A percentile compares a stretch with the other conserved stretches of the same genome.
Evolutionary conservation across 2,888 invertebrate genomes (phyloP).

Genomic region (Choristoneura rosaceana): DNA sequence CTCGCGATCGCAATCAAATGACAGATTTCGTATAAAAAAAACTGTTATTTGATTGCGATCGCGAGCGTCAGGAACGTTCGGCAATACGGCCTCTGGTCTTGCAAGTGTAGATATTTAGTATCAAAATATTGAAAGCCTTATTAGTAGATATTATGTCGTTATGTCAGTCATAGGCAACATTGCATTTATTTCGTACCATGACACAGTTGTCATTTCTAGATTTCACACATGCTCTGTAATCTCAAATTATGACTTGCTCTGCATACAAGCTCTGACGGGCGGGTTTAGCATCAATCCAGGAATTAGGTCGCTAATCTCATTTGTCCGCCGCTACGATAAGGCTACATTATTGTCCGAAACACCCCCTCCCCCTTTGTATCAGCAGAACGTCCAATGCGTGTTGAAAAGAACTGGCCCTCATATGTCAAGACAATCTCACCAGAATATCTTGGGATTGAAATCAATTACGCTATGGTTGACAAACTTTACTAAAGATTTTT

Average conservation of each 20-base stretch:
- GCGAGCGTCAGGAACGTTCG: too few species aligned
- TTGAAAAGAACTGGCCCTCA: slow-evolving; percentile 4
- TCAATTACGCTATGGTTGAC: too few species aligned
- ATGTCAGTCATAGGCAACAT: not conserved
- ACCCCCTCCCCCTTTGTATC: slow-evolving; percentile 24
- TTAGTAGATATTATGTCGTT: not conserved
- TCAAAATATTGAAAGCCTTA: too few species aligned
- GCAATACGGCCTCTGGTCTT: too few species aligned
- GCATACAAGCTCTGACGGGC: slow-evolving; percentile 43
- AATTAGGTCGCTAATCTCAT: slow-evolving; percentile 74
- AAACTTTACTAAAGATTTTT: too few species aligned
- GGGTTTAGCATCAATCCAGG: slow-evolving; percentile 74
- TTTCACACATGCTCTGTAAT: slow-evolving; percentile 28
- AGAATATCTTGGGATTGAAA: too few species aligned
- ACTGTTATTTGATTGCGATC: too few species aligned
- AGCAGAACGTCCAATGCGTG: not conserved
- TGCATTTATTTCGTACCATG: not conserved
- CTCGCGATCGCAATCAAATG: too few species aligned
- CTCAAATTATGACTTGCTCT: slow-evolving; percentile 44
- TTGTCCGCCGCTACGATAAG: slow-evolving; percentile 59
- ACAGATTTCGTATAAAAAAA: too few species aligned
- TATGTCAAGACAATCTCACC: slow-evolving; percentile 8
- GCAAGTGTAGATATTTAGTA: too few species aligned
- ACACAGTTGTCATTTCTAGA: slow-evolving; percentile 35
- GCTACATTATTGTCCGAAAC: slow-evolving; percentile 40